Percentiles rank a stretch among this genome's conserved stretches.
Evolutionary conservation across 2,797 vertebrate genomes (phyloP).

Genomic region (Coluber constrictor): DNA sequence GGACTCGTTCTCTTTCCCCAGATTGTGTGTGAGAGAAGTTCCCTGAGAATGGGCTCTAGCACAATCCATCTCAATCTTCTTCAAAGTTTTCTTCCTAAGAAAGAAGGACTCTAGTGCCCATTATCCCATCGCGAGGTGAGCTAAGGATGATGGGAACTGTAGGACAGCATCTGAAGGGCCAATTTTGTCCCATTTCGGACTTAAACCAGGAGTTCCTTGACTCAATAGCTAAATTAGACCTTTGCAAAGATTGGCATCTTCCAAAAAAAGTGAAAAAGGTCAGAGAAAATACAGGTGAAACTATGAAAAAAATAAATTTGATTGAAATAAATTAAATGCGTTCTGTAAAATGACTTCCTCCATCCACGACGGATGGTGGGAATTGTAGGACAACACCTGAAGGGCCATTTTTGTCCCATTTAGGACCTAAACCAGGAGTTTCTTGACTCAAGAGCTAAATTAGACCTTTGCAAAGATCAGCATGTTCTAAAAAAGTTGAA

Average conservation of each 20-base stretch:
- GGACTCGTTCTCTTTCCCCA: too few relatives aligned
- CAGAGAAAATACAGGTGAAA: too few relatives aligned
- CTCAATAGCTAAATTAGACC: not conserved
- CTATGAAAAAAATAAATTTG: too few relatives aligned
- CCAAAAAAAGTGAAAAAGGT: not conserved
- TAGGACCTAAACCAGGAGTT: not conserved
- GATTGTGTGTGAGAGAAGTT: too few relatives aligned
- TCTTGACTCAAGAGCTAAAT: not conserved
- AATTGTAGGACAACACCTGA: not conserved
- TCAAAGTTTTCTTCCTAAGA: not conserved
- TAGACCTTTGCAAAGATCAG: not conserved
- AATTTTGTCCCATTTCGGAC: too few relatives aligned
- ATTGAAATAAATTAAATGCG: too few relatives aligned
- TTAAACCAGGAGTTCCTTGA: not conserved
- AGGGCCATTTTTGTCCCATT: not conserved
- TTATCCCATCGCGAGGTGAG: too few relatives aligned
- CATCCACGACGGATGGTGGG: too few relatives aligned
- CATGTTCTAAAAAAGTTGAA: not conserved
- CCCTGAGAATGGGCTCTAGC: not conserved
- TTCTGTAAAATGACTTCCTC: too few relatives aligned
- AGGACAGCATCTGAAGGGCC: not conserved
- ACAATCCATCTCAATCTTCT: not conserved
- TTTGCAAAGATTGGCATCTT: not conserved
- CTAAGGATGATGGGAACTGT: not conserved
- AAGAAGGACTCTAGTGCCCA: not conserved